phyloP scores from a whole-genome alignment of 2,888 invertebrate species.

The Papilio elwesi region DNA sequence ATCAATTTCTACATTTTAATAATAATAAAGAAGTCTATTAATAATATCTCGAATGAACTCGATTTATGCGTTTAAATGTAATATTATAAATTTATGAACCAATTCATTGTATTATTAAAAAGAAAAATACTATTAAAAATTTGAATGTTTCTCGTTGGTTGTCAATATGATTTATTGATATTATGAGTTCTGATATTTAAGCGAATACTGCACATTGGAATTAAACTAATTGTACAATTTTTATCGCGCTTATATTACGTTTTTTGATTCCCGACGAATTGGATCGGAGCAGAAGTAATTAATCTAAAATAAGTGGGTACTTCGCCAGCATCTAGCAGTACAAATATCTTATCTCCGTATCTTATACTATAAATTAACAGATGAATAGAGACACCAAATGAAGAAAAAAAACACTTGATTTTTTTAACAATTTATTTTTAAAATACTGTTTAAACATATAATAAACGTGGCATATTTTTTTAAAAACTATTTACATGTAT shows the following conservation, averaged over 20 bases:
- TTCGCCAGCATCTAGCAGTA: too few relatives aligned
- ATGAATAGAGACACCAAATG: too few relatives aligned
- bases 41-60: background rate
- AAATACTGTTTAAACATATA: constrained; percentile 27
- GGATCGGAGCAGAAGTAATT: too few relatives aligned
- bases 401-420: background rate
- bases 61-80: background rate
- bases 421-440: constrained; percentile 23
- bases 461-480: background rate
- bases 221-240: too few relatives aligned
- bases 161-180: background rate
- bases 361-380: too few relatives aligned
- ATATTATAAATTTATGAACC: background rate
- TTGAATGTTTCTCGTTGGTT: background rate
- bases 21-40: background rate
- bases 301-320: too few relatives aligned
- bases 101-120: background rate
- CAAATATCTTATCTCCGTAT: too few relatives aligned
- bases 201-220: too few relatives aligned
- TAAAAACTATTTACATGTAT: background rate
- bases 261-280: too few relatives aligned
- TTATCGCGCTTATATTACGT: too few relatives aligned
- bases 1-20: background rate
- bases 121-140: background rate
- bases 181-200: too few relatives aligned